Conservation (phyloP, 2,888 invertebrate genomes). For the Julus scanicus region DNA sequence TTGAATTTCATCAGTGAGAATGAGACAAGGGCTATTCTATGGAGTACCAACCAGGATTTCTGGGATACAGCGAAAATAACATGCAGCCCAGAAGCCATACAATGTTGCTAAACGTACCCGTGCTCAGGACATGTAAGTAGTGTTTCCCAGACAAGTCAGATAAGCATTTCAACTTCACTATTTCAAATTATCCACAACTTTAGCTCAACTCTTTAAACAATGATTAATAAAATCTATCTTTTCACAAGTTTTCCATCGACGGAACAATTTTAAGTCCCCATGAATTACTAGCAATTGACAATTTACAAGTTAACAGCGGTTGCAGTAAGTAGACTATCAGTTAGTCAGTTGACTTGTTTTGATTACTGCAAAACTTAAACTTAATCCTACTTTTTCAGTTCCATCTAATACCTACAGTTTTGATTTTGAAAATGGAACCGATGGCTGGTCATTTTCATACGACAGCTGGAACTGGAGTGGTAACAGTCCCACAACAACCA, state of each 20-base stretch:
- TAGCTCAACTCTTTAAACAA: too few relatives aligned
- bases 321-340: neutral
- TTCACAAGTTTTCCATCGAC: neutral
- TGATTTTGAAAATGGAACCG: neutral
- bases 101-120: neutral
- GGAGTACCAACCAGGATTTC: neutral
- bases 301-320: neutral
- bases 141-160: too few relatives aligned
- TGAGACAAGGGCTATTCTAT: neutral
- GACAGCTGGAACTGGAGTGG: neutral
- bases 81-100: neutral
- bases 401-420: neutral
- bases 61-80: neutral
- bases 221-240: neutral
- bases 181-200: too few relatives aligned
- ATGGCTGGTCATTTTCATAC: neutral
- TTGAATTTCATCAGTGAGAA: neutral
- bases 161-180: too few relatives aligned
- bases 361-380: neutral
- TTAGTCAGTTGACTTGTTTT: neutral
- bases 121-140: neutral
- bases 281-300: neutral
- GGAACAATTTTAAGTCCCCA: neutral
- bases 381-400: neutral
- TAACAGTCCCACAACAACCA: neutral